Evolutionary conservation across 2,797 vertebrate species (phyloP).

Genomic region (Anguilla obscura): DNA sequence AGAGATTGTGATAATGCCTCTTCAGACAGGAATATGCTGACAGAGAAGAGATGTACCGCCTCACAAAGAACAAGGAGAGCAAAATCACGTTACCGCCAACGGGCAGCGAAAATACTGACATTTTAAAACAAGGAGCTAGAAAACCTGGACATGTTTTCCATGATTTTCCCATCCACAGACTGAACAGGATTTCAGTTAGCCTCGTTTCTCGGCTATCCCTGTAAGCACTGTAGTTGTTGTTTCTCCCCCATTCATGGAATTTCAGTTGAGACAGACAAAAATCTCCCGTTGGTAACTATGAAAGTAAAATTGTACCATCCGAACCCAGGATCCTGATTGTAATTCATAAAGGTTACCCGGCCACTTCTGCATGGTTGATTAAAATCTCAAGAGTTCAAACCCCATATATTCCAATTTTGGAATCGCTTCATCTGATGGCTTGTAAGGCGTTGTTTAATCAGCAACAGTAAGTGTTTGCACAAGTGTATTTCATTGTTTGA

Average conservation of each 20-base stretch:
- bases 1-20: slow-evolving; percentile 9
- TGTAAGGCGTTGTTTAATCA: background rate
- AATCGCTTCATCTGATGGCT: background rate
- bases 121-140: background rate
- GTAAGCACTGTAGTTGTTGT: background rate
- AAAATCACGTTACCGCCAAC: background rate
- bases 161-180: background rate
- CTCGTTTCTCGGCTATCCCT: background rate
- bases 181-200: background rate
- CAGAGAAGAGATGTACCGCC: background rate
- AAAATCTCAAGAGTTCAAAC: background rate
- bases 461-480: background rate
- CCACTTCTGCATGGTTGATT: background rate
- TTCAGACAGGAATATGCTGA: slow-evolving; percentile 6
- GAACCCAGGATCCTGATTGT: background rate
- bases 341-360: background rate
- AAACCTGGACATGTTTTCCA: background rate
- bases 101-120: background rate
- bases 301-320: background rate
- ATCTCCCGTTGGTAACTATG: background rate
- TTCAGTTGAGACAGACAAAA: background rate
- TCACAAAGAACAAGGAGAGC: too few relatives aligned
- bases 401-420: background rate
- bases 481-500: background rate
- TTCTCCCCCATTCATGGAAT: background rate